These are phyloP conservation scores for Oconnorella tubifera DNA, from an alignment of 2,888 invertebrate genomes.

Conservation along the genomic window DNA sequence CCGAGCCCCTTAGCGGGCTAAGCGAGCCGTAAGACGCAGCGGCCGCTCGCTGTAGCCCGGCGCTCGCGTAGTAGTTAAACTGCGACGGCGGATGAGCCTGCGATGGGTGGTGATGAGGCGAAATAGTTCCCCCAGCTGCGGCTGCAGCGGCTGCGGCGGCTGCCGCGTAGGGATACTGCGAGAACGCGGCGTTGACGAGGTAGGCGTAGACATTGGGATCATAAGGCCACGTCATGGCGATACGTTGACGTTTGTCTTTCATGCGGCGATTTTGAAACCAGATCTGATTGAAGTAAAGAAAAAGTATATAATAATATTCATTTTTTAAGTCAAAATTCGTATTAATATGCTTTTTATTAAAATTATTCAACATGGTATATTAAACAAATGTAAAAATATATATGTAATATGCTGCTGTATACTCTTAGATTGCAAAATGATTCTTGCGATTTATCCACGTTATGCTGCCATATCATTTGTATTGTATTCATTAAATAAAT, in stretches of 20 bases:
- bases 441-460: too few species aligned
- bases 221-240: conserved; percentile 90
- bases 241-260: conserved; percentile 95
- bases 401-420: too few species aligned
- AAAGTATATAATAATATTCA: too few species aligned
- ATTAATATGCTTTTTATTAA: too few species aligned
- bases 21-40: conserved; percentile 31
- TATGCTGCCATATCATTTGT: too few species aligned
- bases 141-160: not conserved
- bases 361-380: too few species aligned
- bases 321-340: too few species aligned
- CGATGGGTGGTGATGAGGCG: not conserved
- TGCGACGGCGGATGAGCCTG: conserved; percentile 9
- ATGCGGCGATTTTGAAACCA: conserved; percentile 98
- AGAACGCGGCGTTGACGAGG: conserved; percentile 75
- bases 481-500: too few species aligned
- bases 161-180: conserved; percentile 53
- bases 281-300: too few species aligned
- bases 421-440: too few species aligned
- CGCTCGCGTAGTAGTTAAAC: conserved; percentile 42
- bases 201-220: conserved; percentile 87
- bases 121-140: not conserved
- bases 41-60: conserved; percentile 38
- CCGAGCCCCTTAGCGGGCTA: conserved; percentile 10
- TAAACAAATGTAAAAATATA: too few species aligned